Base-by-base conservation (phyloP, 1,140 invertebrate genomes). In the Teleogryllus occipitalis region DNA sequence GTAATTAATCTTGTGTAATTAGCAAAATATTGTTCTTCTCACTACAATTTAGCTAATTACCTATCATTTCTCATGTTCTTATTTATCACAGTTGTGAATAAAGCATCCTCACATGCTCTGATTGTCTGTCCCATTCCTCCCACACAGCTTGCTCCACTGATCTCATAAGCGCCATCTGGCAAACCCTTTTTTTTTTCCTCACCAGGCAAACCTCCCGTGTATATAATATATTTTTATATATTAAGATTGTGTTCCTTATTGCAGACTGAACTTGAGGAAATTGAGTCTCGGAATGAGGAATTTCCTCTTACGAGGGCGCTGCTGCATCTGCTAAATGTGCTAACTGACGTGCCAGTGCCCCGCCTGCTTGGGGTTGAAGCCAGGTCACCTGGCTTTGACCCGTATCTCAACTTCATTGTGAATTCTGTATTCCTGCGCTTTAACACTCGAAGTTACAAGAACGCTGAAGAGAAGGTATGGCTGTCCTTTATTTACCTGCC, bases 211-310 rank as follows among this genome's bases (percentile, higher is more conserved):
- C 27, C 27, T 39, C 27, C 27, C 5, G 1, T 39, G n/a, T n/a
- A n/a, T n/a, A n/a, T n/a, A n/a, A n/a, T 39, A 2, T 39, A 39
- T 39, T 65, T 65, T 65, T 65, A 18, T 65, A 65, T 65, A 27
- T 79, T 80, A 78, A 78, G 74, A 65, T 81, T 27, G 39, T 5
- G 10, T n/a, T 78, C 80, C 48, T 83, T 82, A 65, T 82, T 86
- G 46, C 82, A 89, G 84, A 86, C 87, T 73, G 90, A 92, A 81
- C 84, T 92, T 48, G 90, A 91, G 82, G 90, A 97, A 87, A 91
- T 97, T 72, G 97, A 99, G 85, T 92, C 94, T 21, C 90, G 96
- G 49, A 90, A 93, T 84, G 97, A 98, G 86, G 92, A 94, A 82
- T 97, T 95, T 87, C 93, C 94, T 0, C 84, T 97, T 39, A 95